Conservation (phyloP, 2,888 invertebrate species). For the Xylota sylvarum region DNA sequence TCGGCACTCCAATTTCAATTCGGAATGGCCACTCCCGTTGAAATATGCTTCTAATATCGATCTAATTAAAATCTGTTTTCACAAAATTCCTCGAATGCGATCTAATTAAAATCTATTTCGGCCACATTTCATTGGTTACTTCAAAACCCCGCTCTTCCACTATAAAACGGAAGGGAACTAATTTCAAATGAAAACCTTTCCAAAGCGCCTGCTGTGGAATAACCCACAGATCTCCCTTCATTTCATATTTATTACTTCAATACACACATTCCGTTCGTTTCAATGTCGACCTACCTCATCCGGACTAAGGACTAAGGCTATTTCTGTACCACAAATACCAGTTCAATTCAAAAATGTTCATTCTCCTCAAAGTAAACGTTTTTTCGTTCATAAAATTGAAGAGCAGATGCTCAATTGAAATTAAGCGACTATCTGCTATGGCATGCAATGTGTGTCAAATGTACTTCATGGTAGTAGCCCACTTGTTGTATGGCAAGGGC, state of each 20-base stretch:
- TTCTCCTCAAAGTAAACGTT: background rate
- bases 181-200: conserved; percentile 8
- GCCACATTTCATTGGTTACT: background rate
- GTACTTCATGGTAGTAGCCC: background rate
- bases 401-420: conserved; percentile 30
- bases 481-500: conserved; percentile 13
- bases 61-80: conserved; percentile 14
- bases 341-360: conserved; percentile 9
- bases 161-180: conserved; percentile 3
- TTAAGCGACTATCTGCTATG: conserved; percentile 2
- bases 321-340: conserved; percentile 30
- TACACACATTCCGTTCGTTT: conserved; percentile 15
- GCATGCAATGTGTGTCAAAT: conserved; percentile 1
- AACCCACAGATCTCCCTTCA: conserved; percentile 30
- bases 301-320: background rate
- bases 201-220: conserved; percentile 3
- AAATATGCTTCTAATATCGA: background rate
- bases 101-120: conserved; percentile 15
- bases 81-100: background rate
- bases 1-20: background rate
- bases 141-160: background rate
- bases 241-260: conserved; percentile 34
- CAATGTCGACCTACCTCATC: conserved; percentile 7
- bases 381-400: conserved; percentile 23
- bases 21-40: background rate